phyloP scores from a whole-genome alignment of 2,113 vertebrate species.

The Nansenia antarctica region DNA sequence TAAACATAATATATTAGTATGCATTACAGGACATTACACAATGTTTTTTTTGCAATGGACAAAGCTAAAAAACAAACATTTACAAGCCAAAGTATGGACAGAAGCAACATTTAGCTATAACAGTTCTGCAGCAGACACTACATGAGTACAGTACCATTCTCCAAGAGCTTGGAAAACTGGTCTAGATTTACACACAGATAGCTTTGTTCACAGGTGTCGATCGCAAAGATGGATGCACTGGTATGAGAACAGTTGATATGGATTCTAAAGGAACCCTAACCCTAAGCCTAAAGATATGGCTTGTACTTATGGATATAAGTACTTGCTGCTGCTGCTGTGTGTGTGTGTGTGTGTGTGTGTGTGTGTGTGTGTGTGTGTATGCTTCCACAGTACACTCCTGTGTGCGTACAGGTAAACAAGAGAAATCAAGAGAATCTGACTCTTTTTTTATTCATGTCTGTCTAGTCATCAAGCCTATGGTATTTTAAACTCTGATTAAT shows the following conservation, averaged over 20 bases:
- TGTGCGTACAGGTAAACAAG: slow-evolving; percentile 46
- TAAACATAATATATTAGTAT: slow-evolving; percentile 99
- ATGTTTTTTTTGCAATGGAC: slow-evolving; percentile 84
- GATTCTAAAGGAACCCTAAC: neutral
- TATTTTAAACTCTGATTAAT: slow-evolving; percentile 68
- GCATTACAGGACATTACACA: slow-evolving; percentile 89
- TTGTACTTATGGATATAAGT: too few relatives aligned
- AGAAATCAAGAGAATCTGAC: slow-evolving; percentile 43
- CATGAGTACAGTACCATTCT: slow-evolving; percentile 43
- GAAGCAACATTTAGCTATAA: slow-evolving; percentile 56
- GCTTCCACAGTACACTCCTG: slow-evolving; percentile 24
- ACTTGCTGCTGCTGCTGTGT: too few relatives aligned
- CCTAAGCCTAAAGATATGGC: too few relatives aligned
- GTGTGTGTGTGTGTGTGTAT: slow-evolving; percentile 11
- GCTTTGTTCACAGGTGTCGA: slow-evolving; percentile 15
- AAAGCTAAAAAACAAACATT: slow-evolving; percentile 90
- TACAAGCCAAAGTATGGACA: slow-evolving; percentile 89
- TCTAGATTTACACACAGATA: slow-evolving; percentile 35
- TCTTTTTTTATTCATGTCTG: slow-evolving; percentile 44
- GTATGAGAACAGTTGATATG: neutral
- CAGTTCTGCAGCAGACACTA: slow-evolving; percentile 47
- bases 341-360: slow-evolving; percentile 6
- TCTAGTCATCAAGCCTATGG: slow-evolving; percentile 59
- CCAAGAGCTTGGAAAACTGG: slow-evolving; percentile 43
- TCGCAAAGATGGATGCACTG: slow-evolving; percentile 15